Evolutionary conservation across 2,113 vertebrate genomes (phyloP).

Genomic region (Daboia siamensis): DNA sequence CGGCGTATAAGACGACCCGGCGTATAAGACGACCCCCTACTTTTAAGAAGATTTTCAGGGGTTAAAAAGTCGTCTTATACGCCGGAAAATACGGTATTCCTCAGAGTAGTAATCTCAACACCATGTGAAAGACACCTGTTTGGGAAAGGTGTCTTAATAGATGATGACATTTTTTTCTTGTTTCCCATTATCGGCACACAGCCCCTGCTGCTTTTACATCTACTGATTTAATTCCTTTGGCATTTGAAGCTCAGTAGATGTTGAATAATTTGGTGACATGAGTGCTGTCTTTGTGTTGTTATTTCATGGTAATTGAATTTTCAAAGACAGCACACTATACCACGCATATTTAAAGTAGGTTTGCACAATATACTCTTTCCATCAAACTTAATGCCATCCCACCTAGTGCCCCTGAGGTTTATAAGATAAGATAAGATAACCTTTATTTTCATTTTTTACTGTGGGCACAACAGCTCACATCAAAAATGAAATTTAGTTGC

Average conservation of each 20-base stretch:
- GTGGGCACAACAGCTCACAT: too few species aligned
- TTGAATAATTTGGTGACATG: not conserved
- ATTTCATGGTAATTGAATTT: slow-evolving; percentile 11
- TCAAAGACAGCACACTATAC: not conserved
- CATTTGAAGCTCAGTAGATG: not conserved
- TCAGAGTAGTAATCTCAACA: not conserved
- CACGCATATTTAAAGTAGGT: not conserved
- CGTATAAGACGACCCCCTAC: too few species aligned
- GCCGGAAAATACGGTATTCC: too few species aligned
- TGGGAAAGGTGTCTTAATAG: not conserved
- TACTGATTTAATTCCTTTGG: not conserved
- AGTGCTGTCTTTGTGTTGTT: not conserved
- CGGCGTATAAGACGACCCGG: too few species aligned
- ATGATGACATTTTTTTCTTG: not conserved
- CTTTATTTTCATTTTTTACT: too few species aligned
- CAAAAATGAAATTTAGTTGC: too few species aligned
- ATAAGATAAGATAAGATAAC: too few species aligned
- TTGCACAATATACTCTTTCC: not conserved
- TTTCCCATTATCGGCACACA: not conserved
- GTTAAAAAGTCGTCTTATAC: too few species aligned
- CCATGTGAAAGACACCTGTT: not conserved
- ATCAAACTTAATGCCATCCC: not conserved
- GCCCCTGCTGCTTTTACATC: not conserved
- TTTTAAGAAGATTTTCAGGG: too few species aligned
- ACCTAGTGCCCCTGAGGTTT: not conserved